These are phyloP conservation scores for Montipora capitata DNA, from an alignment of 92 coral and sea anemone genomes.

Conservation along the genomic window DNA sequence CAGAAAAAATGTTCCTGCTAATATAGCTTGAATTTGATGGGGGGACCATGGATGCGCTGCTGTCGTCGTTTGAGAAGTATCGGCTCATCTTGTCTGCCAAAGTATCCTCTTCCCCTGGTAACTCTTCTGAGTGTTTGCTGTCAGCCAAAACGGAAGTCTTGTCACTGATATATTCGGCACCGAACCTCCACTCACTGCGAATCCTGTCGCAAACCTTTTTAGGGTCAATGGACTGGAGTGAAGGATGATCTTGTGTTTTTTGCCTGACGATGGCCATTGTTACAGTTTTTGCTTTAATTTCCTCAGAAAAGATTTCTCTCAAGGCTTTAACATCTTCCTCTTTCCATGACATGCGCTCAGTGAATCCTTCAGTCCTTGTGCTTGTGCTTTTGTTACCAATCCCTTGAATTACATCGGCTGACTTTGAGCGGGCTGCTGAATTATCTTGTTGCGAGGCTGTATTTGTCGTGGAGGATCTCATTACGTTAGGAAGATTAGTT, in stretches of 20 bases:
- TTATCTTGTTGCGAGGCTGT: not conserved
- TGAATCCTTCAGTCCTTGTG: not conserved
- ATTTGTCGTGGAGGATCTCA: not conserved
- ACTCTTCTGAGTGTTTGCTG: not conserved
- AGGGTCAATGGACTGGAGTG: conserved; percentile 21
- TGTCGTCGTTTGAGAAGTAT: not conserved
- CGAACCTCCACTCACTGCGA: conserved; percentile 30
- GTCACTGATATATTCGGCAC: not conserved
- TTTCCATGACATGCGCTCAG: not conserved
- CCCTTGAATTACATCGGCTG: not conserved
- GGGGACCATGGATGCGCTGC: not conserved
- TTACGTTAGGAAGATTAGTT: not conserved
- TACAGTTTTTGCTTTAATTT: conserved; percentile 12
- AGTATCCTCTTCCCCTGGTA: not conserved
- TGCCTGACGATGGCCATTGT: conserved; percentile 13
- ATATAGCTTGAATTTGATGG: conserved; percentile 23
- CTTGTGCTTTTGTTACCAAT: not conserved
- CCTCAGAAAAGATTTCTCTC: not conserved
- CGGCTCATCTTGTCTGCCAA: not conserved
- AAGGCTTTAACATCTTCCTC: conserved; percentile 5
- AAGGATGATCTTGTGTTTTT: conserved; percentile 20
- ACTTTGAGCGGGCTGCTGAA: not conserved
- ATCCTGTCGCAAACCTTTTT: conserved; percentile 50
- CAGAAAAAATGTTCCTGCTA: conserved; percentile 19
- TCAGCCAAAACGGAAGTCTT: not conserved